Percentiles rank a stretch among this genome's conserved stretches.
Conservation (phyloP, 2,797 vertebrate genomes). For the Anniella stebbinsi region DNA sequence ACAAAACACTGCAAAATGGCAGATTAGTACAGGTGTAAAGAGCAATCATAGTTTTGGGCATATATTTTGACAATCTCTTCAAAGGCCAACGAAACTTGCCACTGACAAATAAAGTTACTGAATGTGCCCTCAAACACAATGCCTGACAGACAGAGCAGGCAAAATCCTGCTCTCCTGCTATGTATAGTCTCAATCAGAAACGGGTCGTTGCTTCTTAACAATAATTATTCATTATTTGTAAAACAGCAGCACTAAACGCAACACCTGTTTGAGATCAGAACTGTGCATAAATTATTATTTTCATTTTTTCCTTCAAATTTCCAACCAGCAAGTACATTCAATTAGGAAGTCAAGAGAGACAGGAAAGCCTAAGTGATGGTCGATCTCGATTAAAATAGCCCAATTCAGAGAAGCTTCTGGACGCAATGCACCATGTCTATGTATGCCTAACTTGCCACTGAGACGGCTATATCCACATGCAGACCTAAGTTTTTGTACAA, state of each 20-base stretch:
- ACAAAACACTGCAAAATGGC: conserved; percentile 43
- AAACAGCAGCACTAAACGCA: conserved; percentile 69
- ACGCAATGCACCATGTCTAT: not conserved
- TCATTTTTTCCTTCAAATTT: not conserved
- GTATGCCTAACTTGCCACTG: not conserved
- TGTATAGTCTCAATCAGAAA: conserved; percentile 67
- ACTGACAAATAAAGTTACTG: conserved; percentile 24
- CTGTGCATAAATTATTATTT: not conserved
- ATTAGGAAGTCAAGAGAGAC: not conserved
- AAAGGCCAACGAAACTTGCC: conserved; percentile 64
- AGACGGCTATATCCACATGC: not conserved
- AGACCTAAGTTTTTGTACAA: not conserved
- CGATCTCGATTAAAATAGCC: not conserved
- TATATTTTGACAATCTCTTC: conserved; percentile 65
- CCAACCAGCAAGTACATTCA: not conserved
- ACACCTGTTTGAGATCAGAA: conserved; percentile 64
- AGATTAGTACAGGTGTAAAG: conserved; percentile 67
- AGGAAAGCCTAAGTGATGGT: not conserved
- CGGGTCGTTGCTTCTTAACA: conserved; percentile 79
- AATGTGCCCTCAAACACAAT: not conserved
- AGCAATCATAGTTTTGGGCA: conserved; percentile 70
- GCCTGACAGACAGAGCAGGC: not conserved
- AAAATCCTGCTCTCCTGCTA: not conserved
- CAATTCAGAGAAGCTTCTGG: not conserved
- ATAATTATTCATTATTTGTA: conserved; percentile 75